phyloP scores from a whole-genome alignment of 64 coral and sea anemone genomes.

The Pocillopora damicornis region DNA sequence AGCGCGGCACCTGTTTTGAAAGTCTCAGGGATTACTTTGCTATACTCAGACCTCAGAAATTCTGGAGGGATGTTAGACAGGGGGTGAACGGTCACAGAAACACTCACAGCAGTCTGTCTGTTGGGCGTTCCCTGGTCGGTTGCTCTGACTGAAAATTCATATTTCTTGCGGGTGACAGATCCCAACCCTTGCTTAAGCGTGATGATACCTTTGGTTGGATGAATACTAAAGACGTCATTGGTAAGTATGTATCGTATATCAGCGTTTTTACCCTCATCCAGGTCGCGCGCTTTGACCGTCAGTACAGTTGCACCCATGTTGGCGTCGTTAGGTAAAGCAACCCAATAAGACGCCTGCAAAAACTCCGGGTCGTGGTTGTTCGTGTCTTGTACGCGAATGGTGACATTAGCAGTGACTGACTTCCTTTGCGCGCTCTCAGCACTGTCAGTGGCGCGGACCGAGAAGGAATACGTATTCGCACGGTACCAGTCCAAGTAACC shows the following conservation, averaged over 20 bases:
- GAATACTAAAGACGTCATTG: conserved; percentile 34
- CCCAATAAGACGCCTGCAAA: conserved; percentile 68
- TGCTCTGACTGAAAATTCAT: conserved; percentile 44
- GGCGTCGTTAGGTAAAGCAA: conserved; percentile 45
- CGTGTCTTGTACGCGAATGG: conserved; percentile 39
- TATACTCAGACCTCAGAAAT: conserved; percentile 20
- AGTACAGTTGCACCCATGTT: conserved; percentile 23
- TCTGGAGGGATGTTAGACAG: conserved; percentile 36
- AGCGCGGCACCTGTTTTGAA: not conserved
- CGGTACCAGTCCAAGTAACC: conserved; percentile 50
- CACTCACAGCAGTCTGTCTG: conserved; percentile 23
- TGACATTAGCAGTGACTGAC: conserved; percentile 33
- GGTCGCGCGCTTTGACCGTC: conserved; percentile 46
- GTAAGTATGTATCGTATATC: conserved; percentile 44
- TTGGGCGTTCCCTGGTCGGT: conserved; percentile 37
- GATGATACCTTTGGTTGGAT: conserved; percentile 30
- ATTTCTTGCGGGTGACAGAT: conserved; percentile 23
- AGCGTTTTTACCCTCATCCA: conserved; percentile 58
- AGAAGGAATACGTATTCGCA: conserved; percentile 43
- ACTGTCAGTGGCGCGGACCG: conserved; percentile 43
- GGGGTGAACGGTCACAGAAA: conserved; percentile 44
- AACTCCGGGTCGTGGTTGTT: conserved; percentile 71
- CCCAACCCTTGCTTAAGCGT: conserved; percentile 25
- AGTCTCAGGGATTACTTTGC: conserved; percentile 16
- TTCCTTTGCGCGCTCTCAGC: conserved; percentile 19